Evolutionary conservation across 2,113 vertebrate species (phyloP).

Genomic region (Bucco capensis): DNA sequence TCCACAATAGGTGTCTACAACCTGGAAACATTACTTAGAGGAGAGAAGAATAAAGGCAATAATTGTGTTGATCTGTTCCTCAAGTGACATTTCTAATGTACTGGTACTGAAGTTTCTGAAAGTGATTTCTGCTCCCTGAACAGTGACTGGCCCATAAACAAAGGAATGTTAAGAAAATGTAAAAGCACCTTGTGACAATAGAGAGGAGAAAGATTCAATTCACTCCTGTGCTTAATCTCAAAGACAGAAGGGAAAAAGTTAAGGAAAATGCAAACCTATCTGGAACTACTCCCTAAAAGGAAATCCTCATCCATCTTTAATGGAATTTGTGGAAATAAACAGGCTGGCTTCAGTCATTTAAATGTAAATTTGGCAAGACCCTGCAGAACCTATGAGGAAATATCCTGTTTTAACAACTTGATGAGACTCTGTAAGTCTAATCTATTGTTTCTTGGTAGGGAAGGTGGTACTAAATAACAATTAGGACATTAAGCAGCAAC

Average conservation of each 20-base stretch:
- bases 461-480: not conserved
- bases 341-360: not conserved
- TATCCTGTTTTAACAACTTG: not conserved
- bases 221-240: not conserved
- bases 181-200: not conserved
- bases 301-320: not conserved
- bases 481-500: not conserved
- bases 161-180: not conserved
- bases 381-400: not conserved
- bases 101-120: not conserved
- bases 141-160: not conserved
- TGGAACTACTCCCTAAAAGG: not conserved
- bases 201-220: not conserved
- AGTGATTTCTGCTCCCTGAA: not conserved
- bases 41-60: slow-evolving; percentile 10
- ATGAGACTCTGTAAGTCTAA: not conserved
- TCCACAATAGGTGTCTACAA: slow-evolving; percentile 54
- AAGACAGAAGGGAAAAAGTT: not conserved
- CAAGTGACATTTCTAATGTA: slow-evolving; percentile 38
- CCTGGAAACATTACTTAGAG: slow-evolving; percentile 60
- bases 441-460: not conserved
- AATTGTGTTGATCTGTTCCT: slow-evolving; percentile 36
- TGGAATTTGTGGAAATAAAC: not conserved
- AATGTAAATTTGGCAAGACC: slow-evolving; percentile 22
- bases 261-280: not conserved